Base-by-base conservation (phyloP, 1,140 invertebrate species). In the Mercenaria mercenaria region DNA sequence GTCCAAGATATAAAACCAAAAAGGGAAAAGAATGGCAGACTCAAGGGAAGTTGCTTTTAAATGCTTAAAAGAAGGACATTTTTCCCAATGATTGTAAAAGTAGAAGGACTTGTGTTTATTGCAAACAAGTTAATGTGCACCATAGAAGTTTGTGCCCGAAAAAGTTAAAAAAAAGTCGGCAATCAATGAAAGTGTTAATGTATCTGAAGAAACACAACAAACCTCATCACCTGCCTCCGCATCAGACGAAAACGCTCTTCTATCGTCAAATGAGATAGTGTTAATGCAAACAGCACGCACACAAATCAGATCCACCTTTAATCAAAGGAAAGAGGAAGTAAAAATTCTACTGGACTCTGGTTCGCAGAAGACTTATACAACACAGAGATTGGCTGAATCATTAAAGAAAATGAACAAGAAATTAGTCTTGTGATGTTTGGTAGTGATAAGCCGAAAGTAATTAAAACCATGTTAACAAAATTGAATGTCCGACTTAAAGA, bases 291-390 rank as follows among this genome's bases (percentile, higher is more conserved):
- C 52, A 34, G 56, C 43, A 11, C 52, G 52, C 15, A 41, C 81
- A 74, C 77, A 83, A 56, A 37, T 91, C 10, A 41, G 10, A 39
- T 74, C 81, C 43, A 23, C 20, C 2, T 52, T 11, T 18, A 20
- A 15, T 13, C 18, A 32, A 47, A 37, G 18, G 34, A 50, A 23
- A 6, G 6, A 79, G 26, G 26, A 11, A 47, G 74, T 74, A 1
- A 83, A 76, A 47, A 15, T 91, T 34, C n/a, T 91, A 26, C 69
- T 91, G 37, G 90, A 91, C 34, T 89, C 61, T 29, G 87, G 90
- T 61, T 91, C 87, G 0, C 83, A 89, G 37, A 74, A 82, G n/a
- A 81, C 86, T 50, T 91, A 89, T 61, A 81, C 76, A 32, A 85
- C 86, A 34, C 37, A 91, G 39, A 32, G 32, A 41, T 39, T 89